Evolutionary conservation across 1,140 invertebrate genomes (phyloP), one percentile per base, ranked within the genome.

Genomic region (Pseudomyrmex pallidus): DNA sequence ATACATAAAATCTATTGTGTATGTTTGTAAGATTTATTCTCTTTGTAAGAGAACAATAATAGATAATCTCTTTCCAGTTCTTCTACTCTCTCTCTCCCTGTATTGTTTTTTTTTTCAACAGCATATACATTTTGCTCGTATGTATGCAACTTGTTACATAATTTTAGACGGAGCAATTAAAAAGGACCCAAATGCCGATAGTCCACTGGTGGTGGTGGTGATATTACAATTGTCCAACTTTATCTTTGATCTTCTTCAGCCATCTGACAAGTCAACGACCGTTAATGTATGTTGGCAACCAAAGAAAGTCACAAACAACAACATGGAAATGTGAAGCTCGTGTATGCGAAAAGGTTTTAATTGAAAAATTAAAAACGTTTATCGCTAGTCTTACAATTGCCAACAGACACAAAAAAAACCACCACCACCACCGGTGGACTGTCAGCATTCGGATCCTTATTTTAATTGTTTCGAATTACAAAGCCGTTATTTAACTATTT

Each of bases 121-220:
- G 9, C 20, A 72, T 54, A 20, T 9, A 9, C 17, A 68, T 68
- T 74, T 10, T 70, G 35, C 46, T 8, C 35, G 44, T 12, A 78
- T 2, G 17, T 68, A 10, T 2, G 2, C 46, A 12, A 57, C 35
- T 52, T 10, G 8, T 20, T 56, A n/a, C n/a, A 56, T 35, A 25
- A 8, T 78, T 22, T 57, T 20, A 68, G 20, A 68, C 12, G 54
- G 35, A 67, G 3, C 25, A 25, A 25, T 25, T 4, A 25, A 25
- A 25, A 25, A 25, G 25, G 3, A 67, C 8, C 54, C 13, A 35
- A 66, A 20, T 44, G 35, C 2, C 48, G 2, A 50, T 9, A 50
- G 12, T 10, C 2, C 48, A 50, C 10, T 50, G 10, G 5, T 13
- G 1, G 9, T 13, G 1, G 9, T 50, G 22, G 2, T 50, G 12